Evolutionary conservation across 2,888 invertebrate species (phyloP), one percentile per base, ranked within the genome.

Genomic region (Alviniconcha strummeri): DNA sequence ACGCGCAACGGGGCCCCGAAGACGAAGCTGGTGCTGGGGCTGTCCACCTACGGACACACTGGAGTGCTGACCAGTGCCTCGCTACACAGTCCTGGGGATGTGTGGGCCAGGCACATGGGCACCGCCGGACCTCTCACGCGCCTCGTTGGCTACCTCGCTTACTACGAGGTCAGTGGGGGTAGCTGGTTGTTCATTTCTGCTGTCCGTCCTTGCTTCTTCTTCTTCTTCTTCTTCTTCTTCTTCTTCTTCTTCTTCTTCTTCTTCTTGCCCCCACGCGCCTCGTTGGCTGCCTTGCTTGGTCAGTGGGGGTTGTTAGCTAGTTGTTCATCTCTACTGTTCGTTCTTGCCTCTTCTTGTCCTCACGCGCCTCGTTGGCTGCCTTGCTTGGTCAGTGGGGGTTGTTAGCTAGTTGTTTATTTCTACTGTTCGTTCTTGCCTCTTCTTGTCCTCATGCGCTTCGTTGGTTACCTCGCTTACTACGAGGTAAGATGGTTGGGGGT

Each of bases 31-130:
- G 78, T 78, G 56, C 36, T 64, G 64, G 78, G 78, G 7, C 52
- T 78, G 60, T 36, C 78, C 64, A 78, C 64, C 15, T 78, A 78
- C 52, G 78, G 60, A 3, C 60, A 13, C 64, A 60, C 78, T 5
- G 78, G 60, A 11, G 15, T 64, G 36, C 19, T 78, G 78, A 64
- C 15, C 64, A 64, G 19, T 19, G 36, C 64, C 78, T 11, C 15
- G 9, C 36, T 13, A 36, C 60, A 78, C 78, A 13, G 8, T n/a
- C 78, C 64, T 6, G 78, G 78, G 1, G 78, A 60, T 15, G 8
- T 13, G 13, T 78, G 64, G 60, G 19, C 57, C 7, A n/a, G 77
- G 5, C 77, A 77, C 19, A 57, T 57, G 77, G 78, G 78, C 15
- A 78, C 60, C 4, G 60, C 78, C 5, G 78, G 78, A 13, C 78